phyloP scores from a whole-genome alignment of 64 coral and sea anemone species.

The Montipora cactus region DNA sequence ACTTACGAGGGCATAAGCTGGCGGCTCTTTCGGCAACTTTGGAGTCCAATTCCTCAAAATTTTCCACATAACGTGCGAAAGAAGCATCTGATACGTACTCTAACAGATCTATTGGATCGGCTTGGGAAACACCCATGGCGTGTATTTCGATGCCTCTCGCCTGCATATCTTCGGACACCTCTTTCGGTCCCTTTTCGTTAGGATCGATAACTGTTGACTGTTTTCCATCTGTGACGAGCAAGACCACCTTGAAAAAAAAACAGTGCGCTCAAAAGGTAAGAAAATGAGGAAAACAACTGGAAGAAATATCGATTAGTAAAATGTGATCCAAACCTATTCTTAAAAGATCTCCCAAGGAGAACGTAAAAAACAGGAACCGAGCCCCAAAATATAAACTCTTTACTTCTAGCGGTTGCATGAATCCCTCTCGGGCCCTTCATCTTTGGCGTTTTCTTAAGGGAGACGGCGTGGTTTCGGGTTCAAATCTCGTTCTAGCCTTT shows the following conservation, averaged over 20 bases:
- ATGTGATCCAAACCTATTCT: too few relatives aligned
- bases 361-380: too few relatives aligned
- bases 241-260: not conserved
- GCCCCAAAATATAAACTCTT: too few relatives aligned
- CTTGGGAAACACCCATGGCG: not conserved
- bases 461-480: too few relatives aligned
- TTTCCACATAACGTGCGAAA: not conserved
- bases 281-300: too few relatives aligned
- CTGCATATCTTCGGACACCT: not conserved
- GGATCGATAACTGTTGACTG: not conserved
- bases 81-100: not conserved
- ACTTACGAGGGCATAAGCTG: conserved; percentile 34
- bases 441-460: too few relatives aligned
- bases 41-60: not conserved
- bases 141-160: not conserved
- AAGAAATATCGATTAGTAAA: too few relatives aligned
- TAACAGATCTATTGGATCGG: not conserved
- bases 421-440: too few relatives aligned
- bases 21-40: not conserved
- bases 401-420: too few relatives aligned
- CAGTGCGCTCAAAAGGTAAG: not conserved
- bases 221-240: conserved; percentile 35
- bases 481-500: too few relatives aligned
- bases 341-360: too few relatives aligned
- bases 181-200: not conserved